Evolutionary conservation across 2,113 vertebrate species (phyloP).

Genomic region (Mormoops blainvillei): DNA sequence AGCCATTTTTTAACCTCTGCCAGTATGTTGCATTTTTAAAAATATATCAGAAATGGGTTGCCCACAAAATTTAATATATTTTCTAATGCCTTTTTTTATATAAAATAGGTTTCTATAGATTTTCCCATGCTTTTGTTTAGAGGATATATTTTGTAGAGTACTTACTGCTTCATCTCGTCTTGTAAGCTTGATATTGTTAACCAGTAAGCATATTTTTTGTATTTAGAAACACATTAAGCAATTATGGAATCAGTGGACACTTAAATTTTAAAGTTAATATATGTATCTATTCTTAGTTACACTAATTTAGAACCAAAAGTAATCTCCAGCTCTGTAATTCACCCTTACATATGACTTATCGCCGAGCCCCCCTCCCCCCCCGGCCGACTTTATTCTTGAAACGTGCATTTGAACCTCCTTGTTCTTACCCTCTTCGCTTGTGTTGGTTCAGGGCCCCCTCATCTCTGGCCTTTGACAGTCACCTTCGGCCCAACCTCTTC

Average conservation of each 20-base stretch:
- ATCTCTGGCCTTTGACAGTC: not conserved
- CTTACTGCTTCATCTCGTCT: not conserved
- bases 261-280: not conserved
- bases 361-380: not conserved
- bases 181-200: not conserved
- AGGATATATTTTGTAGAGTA: not conserved
- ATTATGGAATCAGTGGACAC: not conserved
- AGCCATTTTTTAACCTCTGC: not conserved
- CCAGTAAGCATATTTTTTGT: not conserved
- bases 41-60: not conserved
- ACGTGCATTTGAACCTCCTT: not conserved
- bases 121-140: not conserved
- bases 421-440: not conserved
- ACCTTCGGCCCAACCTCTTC: not conserved
- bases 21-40: not conserved
- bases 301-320: not conserved
- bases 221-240: not conserved
- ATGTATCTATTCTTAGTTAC: not conserved
- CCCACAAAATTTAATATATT: not conserved
- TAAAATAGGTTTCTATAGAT: not conserved
- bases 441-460: not conserved
- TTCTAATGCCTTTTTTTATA: not conserved
- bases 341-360: not conserved
- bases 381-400: not conserved
- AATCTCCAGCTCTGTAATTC: not conserved